These are phyloP conservation scores for Euura saliciscinereae DNA, from an alignment of 1,140 invertebrate species.

Conservation along the genomic window DNA sequence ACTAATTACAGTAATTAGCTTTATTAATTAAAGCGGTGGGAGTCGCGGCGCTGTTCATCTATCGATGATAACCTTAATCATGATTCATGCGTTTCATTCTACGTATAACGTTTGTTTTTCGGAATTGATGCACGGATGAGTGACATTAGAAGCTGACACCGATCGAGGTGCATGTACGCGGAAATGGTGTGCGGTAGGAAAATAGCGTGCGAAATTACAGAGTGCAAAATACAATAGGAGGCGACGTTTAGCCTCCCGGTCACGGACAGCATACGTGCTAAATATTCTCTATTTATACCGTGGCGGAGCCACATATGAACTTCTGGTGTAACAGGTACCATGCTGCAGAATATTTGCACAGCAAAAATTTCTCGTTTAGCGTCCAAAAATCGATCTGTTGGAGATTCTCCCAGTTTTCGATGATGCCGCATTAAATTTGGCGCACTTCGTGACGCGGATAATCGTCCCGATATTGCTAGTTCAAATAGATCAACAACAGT, in stretches of 20 bases:
- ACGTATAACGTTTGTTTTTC: not conserved
- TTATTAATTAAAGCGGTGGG: slow-evolving; percentile 40
- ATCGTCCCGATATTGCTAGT: too few species aligned
- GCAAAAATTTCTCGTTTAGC: too few species aligned
- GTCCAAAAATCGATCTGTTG: too few species aligned
- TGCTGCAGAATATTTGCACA: too few species aligned
- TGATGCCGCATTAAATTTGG: too few species aligned
- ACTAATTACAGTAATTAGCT: slow-evolving; percentile 47
- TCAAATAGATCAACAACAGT: too few species aligned
- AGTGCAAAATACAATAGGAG: slow-evolving; percentile 25
- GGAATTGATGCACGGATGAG: too few species aligned
- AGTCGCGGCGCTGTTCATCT: too few species aligned
- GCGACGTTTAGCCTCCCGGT: slow-evolving; percentile 41
- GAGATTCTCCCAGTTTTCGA: too few species aligned
- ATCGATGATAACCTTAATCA: not conserved
- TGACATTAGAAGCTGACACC: slow-evolving; percentile 22
- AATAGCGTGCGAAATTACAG: not conserved
- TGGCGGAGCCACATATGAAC: too few species aligned
- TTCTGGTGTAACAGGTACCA: too few species aligned
- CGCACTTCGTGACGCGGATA: too few species aligned
- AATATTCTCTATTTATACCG: slow-evolving; percentile 25
- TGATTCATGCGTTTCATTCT: not conserved
- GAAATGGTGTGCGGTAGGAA: slow-evolving; percentile 36
- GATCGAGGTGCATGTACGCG: slow-evolving; percentile 49
- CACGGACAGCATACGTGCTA: slow-evolving; percentile 55